Evolutionary conservation across 2,888 invertebrate species (phyloP).

Genomic region (Microctonus hyperodae): DNA sequence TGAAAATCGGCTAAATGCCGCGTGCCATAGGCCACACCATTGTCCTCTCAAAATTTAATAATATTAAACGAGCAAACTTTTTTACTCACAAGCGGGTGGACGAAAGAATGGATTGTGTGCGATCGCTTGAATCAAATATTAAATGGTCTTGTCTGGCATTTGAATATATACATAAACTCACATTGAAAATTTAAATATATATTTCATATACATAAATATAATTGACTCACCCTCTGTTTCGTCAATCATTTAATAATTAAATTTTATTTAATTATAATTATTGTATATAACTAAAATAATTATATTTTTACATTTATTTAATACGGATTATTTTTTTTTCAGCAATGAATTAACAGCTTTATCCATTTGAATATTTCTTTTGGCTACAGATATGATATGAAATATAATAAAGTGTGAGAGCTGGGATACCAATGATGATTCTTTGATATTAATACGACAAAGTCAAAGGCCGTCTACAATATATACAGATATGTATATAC

Average conservation of each 20-base stretch:
- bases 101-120: conserved; percentile 24
- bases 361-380: background rate
- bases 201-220: too few species aligned
- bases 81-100: too few species aligned
- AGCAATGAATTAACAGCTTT: background rate
- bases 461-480: background rate
- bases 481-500: background rate
- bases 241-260: background rate
- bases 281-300: background rate
- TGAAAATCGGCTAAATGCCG: conserved; percentile 60
- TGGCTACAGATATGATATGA: too few species aligned
- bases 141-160: background rate
- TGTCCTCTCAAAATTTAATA: conserved; percentile 60
- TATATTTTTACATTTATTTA: background rate
- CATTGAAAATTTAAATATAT: too few species aligned
- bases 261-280: background rate
- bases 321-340: background rate
- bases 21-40: conserved; percentile 51
- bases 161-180: too few species aligned
- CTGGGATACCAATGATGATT: background rate
- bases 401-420: too few species aligned
- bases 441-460: background rate
- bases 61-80: conserved; percentile 56
- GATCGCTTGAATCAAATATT: background rate
- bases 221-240: too few species aligned